Percentiles rank a stretch among this genome's conserved stretches.
phyloP scores from a whole-genome alignment of 2,797 vertebrate species.

The Eleutherodactylus coqui region DNA sequence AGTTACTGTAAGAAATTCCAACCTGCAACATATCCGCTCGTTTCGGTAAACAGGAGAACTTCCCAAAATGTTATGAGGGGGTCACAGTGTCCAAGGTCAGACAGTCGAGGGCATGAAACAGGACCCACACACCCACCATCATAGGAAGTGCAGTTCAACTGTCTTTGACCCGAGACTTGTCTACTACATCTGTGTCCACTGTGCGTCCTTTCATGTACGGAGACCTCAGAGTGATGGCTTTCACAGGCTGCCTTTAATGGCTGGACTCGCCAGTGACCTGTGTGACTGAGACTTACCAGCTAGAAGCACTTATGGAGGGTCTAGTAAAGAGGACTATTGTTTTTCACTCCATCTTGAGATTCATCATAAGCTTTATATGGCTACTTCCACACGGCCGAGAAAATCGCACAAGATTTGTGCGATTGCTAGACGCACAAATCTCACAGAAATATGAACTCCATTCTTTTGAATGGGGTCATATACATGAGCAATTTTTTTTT shows the following conservation, averaged over 20 bases:
- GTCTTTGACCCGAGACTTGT: slow-evolving; percentile 22
- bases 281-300: slow-evolving; percentile 11
- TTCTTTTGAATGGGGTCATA: too few species aligned
- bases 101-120: slow-evolving; percentile 42
- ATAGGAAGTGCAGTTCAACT: slow-evolving; percentile 36
- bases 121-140: slow-evolving; percentile 39
- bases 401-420: too few species aligned
- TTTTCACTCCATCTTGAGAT: slow-evolving; percentile 18
- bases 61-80: slow-evolving; percentile 45
- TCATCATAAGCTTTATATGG: slow-evolving; percentile 9
- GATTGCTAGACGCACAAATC: too few species aligned
- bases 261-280: slow-evolving; percentile 22
- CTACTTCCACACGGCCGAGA: too few species aligned
- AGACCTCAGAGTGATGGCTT: slow-evolving; percentile 2
- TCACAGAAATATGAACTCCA: too few species aligned
- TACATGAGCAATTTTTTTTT: too few species aligned
- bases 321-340: slow-evolving; percentile 11
- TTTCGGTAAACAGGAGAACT: slow-evolving; percentile 54
- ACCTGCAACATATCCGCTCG: not conserved
- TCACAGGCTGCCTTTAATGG: slow-evolving; percentile 39
- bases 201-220: not conserved
- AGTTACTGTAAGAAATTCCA: slow-evolving; percentile 50
- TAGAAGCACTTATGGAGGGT: not conserved
- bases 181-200: slow-evolving; percentile 33
- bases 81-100: slow-evolving; percentile 48